Evolutionary conservation across 1,140 invertebrate genomes (phyloP).

Genomic region (Lucilia cuprina): DNA sequence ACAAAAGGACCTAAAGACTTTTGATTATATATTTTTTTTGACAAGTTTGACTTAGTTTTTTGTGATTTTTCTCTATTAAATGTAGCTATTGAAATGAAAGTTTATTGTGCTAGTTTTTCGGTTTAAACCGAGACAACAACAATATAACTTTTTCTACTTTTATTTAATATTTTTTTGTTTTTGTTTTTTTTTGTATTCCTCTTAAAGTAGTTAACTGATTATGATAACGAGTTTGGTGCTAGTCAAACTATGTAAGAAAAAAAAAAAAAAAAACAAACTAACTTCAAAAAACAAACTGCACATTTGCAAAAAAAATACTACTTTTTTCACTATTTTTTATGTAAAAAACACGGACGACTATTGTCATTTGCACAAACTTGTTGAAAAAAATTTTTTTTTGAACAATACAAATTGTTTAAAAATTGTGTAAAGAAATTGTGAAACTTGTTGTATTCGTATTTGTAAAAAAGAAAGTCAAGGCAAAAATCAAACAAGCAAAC

Average conservation of each 20-base stretch:
- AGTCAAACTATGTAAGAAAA: conserved; percentile 50
- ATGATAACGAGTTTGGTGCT: conserved; percentile 48
- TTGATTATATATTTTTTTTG: neutral
- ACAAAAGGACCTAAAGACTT: neutral
- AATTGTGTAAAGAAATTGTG: neutral
- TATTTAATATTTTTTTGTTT: too few relatives aligned
- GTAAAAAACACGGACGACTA: conserved; percentile 1
- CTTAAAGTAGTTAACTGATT: neutral
- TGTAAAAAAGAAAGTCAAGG: neutral
- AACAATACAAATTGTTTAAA: neutral
- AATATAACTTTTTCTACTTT: too few relatives aligned
- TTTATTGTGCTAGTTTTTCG: neutral
- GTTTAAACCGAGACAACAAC: neutral
- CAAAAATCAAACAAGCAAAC: neutral
- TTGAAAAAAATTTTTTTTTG: neutral
- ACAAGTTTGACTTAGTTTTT: neutral
- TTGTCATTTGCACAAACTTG: conserved; percentile 10
- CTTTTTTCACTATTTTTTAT: conserved; percentile 6
- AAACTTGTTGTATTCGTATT: neutral
- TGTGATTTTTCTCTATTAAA: neutral
- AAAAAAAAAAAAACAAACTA: neutral
- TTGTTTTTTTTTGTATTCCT: too few relatives aligned
- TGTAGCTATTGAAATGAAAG: neutral
- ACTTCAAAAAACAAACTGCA: conserved; percentile 7
- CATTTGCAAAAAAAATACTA: neutral